Base-by-base conservation (phyloP, 2,113 vertebrate species). In the Spermophilus dauricus region DNA sequence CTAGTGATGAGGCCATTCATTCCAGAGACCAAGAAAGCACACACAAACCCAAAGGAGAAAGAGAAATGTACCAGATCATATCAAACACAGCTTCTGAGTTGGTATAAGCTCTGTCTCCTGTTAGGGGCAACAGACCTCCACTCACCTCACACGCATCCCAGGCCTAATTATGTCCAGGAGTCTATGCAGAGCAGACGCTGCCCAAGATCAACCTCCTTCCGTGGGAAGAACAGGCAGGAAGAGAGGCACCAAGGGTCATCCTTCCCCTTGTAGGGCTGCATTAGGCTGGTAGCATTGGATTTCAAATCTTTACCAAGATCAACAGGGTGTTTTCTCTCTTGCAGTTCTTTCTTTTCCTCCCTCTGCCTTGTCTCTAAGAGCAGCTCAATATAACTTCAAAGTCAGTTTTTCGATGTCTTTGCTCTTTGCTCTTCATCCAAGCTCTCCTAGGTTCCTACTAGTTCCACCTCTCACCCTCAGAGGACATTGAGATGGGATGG, bases 291-390 rank as follows among this genome's bases (percentile, higher is more conserved):
- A 61, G 28, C 81, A 24, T 5, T 53, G 26, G 11, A 37, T 94
- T 76, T 69, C 61, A 94, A 92, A 93, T 48, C 12, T 95, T 91
- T 96, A 65, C 91, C 78, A 97, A 88, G 37, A 78, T 14, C 53
- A 94, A 63, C 88, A 76, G 84, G 82, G 34, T 86, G 13, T 95
- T 97, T 81, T 80, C 77, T 61, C 61, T 93, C 63, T 80, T 96
- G 58, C 24, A 70, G 65, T 72, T 48, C 56, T 76, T 63, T 93
- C 34, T 86, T 63, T 73, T 78, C 51, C 30, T 89, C 37, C 17
- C 39, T 90, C 69, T 39, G 32, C 14, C 39, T n/a, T 96, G n/a
- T 26, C 53, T 90, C 30, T 58, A 48, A 70, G 56, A 26, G 82
- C 77, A n/a, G 56, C 42, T 94, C 37, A 42, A 53, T 70, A 34